Evolutionary conservation across 2,113 vertebrate genomes (phyloP), one percentile per base, ranked within the genome.

Genomic region (Eolophus roseicapilla): DNA sequence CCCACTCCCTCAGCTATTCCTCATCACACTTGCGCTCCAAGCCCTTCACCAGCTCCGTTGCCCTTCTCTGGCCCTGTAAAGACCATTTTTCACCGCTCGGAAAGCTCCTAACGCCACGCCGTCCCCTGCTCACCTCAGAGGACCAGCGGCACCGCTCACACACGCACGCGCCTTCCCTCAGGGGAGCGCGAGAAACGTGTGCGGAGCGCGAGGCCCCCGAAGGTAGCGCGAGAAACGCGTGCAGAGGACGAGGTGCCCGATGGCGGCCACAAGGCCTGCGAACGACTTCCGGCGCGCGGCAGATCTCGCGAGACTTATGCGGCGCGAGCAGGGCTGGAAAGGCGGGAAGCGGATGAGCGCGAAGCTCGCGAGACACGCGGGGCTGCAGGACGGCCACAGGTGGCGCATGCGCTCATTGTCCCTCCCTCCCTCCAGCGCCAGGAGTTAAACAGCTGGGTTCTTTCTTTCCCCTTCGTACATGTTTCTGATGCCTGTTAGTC

Each of bases 381-480:
- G 11, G 28, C 52, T 47, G 47, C 11, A 11, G 24, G 24, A 24
- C 13, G 24, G 13, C 13, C 2, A 7, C 24, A 52, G 50, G 25
- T 33, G 19, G 1, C 8, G 8, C 31, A 1, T 21, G 19, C 31
- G 12, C 5, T 33, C 19, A 5, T 1, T 5, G 9, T 16, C 23
- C 7, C 27, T 60, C 55, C 29, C 21, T 60, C 74, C 23, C 21
- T 0, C 9, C n/a, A 35, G 37, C 17, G 35, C 25, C 31, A 25
- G 29, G 25, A 59, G 24, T 3, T 1, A 6, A 46, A 24, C 29
- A 25, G 18, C n/a, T 46, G 21, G 15, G 20, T 24, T 62, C 37
- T 15, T 21, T 23, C 23, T n/a, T 49, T 60, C 35, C 29, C 41
- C 35, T 43, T 67, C 46, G 8, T 20, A 43, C 11, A 3, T 2